These are phyloP conservation scores for Anoplophora glabripennis DNA, from an alignment of 1,140 invertebrate species.

Conservation along the genomic window DNA sequence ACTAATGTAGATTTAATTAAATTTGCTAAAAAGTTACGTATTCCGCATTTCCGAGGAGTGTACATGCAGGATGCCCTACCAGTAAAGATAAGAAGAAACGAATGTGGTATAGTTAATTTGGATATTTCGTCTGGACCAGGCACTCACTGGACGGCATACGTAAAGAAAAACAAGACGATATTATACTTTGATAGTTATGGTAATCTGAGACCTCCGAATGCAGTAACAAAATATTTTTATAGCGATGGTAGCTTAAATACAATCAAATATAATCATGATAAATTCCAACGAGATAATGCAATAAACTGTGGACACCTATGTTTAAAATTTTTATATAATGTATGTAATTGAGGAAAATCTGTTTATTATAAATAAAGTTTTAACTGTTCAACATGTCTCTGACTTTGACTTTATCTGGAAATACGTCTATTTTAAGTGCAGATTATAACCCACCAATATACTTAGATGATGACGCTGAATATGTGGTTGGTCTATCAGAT, in stretches of 20 bases:
- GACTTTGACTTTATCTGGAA: background rate
- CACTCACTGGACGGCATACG: conserved; percentile 47
- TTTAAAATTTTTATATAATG: conserved; percentile 34
- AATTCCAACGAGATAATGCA: conserved; percentile 26
- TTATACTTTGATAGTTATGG: conserved; percentile 42
- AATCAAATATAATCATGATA: conserved; percentile 25
- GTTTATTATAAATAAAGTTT: background rate
- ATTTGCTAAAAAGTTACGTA: conserved; percentile 25
- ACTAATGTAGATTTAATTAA: conserved; percentile 35
- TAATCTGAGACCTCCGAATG: conserved; percentile 40
- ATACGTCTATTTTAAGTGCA: conserved; percentile 5
- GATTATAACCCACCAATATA: conserved; percentile 2
- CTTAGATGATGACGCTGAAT: conserved; percentile 11
- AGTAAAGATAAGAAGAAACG: conserved; percentile 25
- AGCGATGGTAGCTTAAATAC: conserved; percentile 14
- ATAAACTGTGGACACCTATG: conserved; percentile 34
- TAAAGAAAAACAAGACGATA: conserved; percentile 34
- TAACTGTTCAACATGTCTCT: conserved; percentile 6
- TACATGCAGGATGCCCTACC: conserved; percentile 44
- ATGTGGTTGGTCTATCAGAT: conserved; percentile 15
- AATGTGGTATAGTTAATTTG: conserved; percentile 46
- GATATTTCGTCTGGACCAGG: conserved; percentile 37
- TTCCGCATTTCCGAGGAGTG: conserved; percentile 43
- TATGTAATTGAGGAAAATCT: background rate
- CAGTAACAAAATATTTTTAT: conserved; percentile 37